Evolutionary conservation across 2,888 invertebrate species (phyloP).

Genomic region (Hetaerina titia): DNA sequence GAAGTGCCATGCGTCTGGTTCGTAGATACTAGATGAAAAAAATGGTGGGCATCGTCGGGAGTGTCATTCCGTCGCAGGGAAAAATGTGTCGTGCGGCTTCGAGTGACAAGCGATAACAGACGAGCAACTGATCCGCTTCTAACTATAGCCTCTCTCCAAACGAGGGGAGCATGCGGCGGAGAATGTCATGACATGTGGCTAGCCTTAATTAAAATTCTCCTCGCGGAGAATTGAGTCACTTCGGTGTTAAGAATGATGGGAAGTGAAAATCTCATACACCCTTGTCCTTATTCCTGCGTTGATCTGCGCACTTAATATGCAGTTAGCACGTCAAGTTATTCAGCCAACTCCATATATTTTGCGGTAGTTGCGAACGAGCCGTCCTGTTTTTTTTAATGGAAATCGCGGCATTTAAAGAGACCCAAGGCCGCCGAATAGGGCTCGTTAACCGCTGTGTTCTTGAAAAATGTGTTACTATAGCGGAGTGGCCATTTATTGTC

Average conservation of each 20-base stretch:
- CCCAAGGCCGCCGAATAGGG: background rate
- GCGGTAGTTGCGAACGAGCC: background rate
- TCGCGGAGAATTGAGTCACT: constrained; percentile 15
- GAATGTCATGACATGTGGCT: constrained; percentile 32
- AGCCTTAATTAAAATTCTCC: constrained; percentile 41
- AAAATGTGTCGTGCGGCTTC: background rate
- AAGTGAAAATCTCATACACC: background rate
- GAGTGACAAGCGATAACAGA: constrained; percentile 57
- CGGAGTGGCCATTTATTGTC: too few relatives aligned
- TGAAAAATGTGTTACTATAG: too few relatives aligned
- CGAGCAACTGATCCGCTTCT: constrained; percentile 29
- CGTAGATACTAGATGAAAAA: background rate
- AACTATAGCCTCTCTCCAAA: constrained; percentile 36
- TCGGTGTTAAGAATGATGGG: constrained; percentile 5
- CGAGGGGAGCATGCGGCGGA: background rate
- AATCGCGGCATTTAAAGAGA: background rate
- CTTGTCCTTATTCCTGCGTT: constrained; percentile 10
- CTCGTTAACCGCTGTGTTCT: too few relatives aligned
- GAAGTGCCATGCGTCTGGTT: background rate
- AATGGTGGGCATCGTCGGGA: background rate
- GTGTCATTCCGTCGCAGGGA: background rate
- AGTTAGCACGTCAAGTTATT: constrained; percentile 3
- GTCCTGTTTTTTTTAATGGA: background rate
- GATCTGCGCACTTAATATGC: background rate
- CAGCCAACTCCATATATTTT: background rate